These are phyloP conservation scores for Drosophila demipolita DNA, from an alignment of 2,888 invertebrate species.

Conservation along the genomic window DNA sequence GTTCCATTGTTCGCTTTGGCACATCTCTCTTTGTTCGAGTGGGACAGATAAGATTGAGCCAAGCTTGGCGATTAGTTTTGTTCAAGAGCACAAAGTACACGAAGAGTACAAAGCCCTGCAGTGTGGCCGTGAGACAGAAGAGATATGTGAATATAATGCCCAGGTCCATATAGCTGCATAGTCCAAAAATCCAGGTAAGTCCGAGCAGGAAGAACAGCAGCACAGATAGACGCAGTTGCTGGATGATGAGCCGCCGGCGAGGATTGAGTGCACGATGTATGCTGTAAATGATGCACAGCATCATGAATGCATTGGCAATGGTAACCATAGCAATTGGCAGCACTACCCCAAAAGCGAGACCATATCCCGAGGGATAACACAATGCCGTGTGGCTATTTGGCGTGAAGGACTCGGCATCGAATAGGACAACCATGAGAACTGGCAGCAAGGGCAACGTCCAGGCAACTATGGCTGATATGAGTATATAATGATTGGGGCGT, in stretches of 20 bases:
- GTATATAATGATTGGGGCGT: conserved; percentile 87
- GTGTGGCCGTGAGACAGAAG: conserved; percentile 88
- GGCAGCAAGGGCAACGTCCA: conserved; percentile 88
- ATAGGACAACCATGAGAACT: conserved; percentile 85
- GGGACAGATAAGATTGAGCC: conserved; percentile 48
- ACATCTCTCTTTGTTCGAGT: conserved; percentile 8
- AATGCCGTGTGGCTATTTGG: conserved; percentile 80
- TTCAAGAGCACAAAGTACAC: conserved; percentile 88
- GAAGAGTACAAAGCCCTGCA: conserved; percentile 88
- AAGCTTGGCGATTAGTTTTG: conserved; percentile 83
- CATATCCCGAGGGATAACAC: conserved; percentile 87
- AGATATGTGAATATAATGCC: conserved; percentile 87
- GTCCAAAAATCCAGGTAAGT: conserved; percentile 88
- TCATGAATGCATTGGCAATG: conserved; percentile 86
- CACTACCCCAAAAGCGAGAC: conserved; percentile 86
- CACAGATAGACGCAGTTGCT: conserved; percentile 87
- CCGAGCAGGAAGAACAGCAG: conserved; percentile 88
- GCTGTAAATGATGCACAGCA: conserved; percentile 86
- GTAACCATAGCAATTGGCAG: conserved; percentile 87
- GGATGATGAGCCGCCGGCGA: conserved; percentile 82
- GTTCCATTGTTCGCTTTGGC: conserved; percentile 22
- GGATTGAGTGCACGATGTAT: conserved; percentile 83
- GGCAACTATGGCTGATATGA: conserved; percentile 88
- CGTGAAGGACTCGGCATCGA: conserved; percentile 86
- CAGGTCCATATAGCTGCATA: conserved; percentile 86